A percentile compares a stretch with the other conserved stretches of the same genome.
phyloP scores from a whole-genome alignment of 2,797 vertebrate species.

The Vultur gryphus region DNA sequence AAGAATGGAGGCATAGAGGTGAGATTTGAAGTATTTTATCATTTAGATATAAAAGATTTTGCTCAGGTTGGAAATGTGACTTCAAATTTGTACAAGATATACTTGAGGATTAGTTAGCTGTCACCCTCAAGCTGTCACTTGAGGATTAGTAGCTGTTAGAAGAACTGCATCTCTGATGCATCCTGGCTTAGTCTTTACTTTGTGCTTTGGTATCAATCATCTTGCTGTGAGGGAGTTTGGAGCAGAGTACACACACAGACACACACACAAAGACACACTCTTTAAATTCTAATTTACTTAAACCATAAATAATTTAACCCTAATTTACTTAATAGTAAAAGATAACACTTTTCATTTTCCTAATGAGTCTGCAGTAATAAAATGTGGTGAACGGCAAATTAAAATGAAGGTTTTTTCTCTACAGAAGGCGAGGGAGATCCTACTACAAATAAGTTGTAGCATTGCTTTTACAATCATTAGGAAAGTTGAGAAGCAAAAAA shows the following conservation, averaged over 20 bases:
- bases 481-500: background rate
- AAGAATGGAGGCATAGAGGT: background rate
- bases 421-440: background rate
- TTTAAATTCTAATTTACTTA: background rate
- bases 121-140: fast-evolving
- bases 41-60: background rate
- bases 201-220: background rate
- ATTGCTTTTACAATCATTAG: background rate
- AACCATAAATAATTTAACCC: background rate
- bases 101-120: background rate
- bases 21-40: background rate
- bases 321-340: background rate
- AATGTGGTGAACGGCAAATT: background rate
- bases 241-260: background rate
- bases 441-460: background rate
- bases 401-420: background rate
- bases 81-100: background rate
- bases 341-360: background rate
- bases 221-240: background rate
- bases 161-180: background rate
- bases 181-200: background rate
- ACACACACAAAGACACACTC: background rate
- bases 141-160: background rate
- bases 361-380: background rate
- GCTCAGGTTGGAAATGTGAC: background rate